A percentile compares a stretch with the other conserved stretches of the same genome.
Conservation (phyloP, 2,888 invertebrate species). For the Trissoscelio sp. region DNA sequence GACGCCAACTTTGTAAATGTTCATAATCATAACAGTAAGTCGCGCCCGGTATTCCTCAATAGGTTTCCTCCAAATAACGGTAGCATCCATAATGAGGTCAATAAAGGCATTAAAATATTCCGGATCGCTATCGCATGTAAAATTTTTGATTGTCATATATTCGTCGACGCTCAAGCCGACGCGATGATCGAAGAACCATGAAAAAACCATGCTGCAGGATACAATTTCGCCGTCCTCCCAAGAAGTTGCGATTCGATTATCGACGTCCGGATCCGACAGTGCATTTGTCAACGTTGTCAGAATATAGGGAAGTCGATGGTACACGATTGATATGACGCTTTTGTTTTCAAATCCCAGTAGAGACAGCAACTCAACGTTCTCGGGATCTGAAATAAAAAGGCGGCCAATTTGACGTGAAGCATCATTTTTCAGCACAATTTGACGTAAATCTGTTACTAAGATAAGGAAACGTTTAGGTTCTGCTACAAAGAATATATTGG, state of each 20-base stretch:
- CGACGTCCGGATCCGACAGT: slow-evolving; percentile 73
- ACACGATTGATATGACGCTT: slow-evolving; percentile 73
- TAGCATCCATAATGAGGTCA: slow-evolving; percentile 72
- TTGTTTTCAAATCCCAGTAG: slow-evolving; percentile 76
- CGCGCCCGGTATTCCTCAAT: slow-evolving; percentile 73
- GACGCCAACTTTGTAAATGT: slow-evolving; percentile 72
- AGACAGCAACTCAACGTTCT: slow-evolving; percentile 72
- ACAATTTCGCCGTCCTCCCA: slow-evolving; percentile 51
- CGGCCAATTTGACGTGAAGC: slow-evolving; percentile 14
- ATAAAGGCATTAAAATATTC: slow-evolving; percentile 77
- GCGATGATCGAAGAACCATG: slow-evolving; percentile 73
- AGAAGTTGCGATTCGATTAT: slow-evolving; percentile 55
- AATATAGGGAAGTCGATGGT: slow-evolving; percentile 74
- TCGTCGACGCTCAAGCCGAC: slow-evolving; percentile 74
- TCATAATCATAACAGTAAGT: slow-evolving; percentile 66
- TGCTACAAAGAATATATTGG: neutral
- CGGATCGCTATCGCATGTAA: slow-evolving; percentile 75
- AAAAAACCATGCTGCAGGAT: slow-evolving; percentile 74
- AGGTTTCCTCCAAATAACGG: slow-evolving; percentile 71
- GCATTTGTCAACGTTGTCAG: slow-evolving; percentile 76
- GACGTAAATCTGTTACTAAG: too few relatives aligned
- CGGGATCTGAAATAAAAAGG: slow-evolving; percentile 55
- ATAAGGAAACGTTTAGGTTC: too few relatives aligned
- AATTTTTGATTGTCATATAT: slow-evolving; percentile 74
- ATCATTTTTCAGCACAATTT: slow-evolving; percentile 24